phyloP scores from a whole-genome alignment of 1,140 invertebrate genomes.

The Yoshiicerus persimilis region DNA sequence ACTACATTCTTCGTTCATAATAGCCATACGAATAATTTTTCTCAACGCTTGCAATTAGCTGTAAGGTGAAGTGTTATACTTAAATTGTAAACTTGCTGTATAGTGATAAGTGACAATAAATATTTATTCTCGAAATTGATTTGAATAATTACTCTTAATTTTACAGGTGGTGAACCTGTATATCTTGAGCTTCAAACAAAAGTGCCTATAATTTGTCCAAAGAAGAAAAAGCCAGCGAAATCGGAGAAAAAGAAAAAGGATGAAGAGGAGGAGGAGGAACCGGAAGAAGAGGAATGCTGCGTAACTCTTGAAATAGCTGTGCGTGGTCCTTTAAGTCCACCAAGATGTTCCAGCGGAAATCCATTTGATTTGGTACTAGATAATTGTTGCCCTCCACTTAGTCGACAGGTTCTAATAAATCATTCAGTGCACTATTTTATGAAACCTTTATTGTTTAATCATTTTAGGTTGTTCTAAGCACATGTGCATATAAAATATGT shows the following conservation, averaged over 20 bases:
- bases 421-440: not conserved
- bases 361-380: conserved; percentile 42
- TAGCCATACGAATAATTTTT: not conserved
- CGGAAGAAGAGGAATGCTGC: conserved; percentile 48
- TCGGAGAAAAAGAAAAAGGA: conserved; percentile 37
- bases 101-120: not conserved
- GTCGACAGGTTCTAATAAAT: too few relatives aligned
- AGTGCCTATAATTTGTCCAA: conserved; percentile 45
- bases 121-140: not conserved
- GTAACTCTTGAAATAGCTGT: conserved; percentile 43
- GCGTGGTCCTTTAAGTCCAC: conserved; percentile 23
- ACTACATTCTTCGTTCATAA: too few relatives aligned
- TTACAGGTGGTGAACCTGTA: conserved; percentile 38
- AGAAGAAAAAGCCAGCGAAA: conserved; percentile 37
- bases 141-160: too few relatives aligned
- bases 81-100: too few relatives aligned
- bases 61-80: not conserved
- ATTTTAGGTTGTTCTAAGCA: conserved; percentile 44
- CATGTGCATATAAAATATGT: conserved; percentile 47
- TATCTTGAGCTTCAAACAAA: conserved; percentile 45
- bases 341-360: conserved; percentile 44
- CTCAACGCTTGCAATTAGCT: not conserved
- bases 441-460: not conserved
- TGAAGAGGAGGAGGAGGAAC: conserved; percentile 35
- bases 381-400: too few relatives aligned